These are phyloP conservation scores for Pristionchus japonicus DNA, from an alignment of 2,888 invertebrate species.

Conservation along the genomic window DNA sequence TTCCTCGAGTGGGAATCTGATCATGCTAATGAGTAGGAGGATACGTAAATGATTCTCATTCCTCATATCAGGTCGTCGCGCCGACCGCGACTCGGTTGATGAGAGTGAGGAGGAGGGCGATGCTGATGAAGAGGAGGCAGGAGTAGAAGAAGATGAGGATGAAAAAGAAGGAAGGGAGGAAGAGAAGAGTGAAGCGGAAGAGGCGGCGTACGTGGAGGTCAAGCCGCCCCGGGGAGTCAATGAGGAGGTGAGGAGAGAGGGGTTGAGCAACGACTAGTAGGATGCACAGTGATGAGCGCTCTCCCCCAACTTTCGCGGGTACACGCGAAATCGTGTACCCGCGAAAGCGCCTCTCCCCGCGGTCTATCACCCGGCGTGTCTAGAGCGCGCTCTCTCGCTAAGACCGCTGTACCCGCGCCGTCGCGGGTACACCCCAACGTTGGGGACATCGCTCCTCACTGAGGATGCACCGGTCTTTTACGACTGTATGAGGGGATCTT, in stretches of 20 bases:
- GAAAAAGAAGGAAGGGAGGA: neutral
- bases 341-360: too few species aligned
- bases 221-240: slow-evolving; percentile 37
- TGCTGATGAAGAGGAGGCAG: neutral
- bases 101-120: neutral
- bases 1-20: too few species aligned
- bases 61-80: neutral
- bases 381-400: too few species aligned
- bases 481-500: too few species aligned
- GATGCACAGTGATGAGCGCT: too few species aligned
- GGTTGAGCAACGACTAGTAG: neutral
- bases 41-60: neutral
- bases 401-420: too few species aligned
- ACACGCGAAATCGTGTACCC: too few species aligned
- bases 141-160: neutral
- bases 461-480: too few species aligned
- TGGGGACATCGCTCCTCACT: too few species aligned
- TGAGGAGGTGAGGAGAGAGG: neutral
- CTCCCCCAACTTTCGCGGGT: too few species aligned
- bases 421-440: too few species aligned
- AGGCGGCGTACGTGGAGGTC: neutral
- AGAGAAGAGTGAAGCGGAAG: neutral
- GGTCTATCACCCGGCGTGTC: neutral
- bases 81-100: neutral
- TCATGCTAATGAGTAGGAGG: too few species aligned